Evolutionary conservation across 2,113 vertebrate genomes (phyloP).

Genomic region (Turnix velox): DNA sequence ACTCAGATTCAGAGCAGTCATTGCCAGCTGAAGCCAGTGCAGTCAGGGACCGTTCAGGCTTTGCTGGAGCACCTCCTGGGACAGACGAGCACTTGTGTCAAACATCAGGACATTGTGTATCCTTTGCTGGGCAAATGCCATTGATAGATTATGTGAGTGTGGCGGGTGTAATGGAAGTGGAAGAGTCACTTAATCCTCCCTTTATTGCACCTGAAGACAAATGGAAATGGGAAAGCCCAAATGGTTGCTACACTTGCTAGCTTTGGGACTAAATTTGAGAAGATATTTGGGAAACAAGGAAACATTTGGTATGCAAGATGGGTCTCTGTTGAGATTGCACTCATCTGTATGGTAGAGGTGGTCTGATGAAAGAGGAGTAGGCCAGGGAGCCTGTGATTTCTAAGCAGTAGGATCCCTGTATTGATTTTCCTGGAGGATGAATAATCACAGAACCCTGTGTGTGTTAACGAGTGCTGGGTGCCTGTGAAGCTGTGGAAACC

Average conservation of each 20-base stretch:
- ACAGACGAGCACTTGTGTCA: not conserved
- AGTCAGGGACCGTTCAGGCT: slow-evolving; percentile 26
- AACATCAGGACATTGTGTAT: slow-evolving; percentile 71
- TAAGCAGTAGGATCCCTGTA: not conserved
- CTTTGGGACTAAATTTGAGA: not conserved
- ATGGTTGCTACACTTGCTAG: not conserved
- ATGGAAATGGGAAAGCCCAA: not conserved
- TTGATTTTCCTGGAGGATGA: not conserved
- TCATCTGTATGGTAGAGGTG: not conserved
- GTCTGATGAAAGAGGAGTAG: not conserved
- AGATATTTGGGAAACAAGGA: not conserved
- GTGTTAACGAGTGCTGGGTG: not conserved
- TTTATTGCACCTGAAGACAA: not conserved
- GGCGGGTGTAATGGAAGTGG: not conserved
- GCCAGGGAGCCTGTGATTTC: not conserved
- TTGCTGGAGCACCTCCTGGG: slow-evolving; percentile 56
- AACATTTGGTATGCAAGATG: not conserved
- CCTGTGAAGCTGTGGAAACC: not conserved
- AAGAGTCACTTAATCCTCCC: not conserved
- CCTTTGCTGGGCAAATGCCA: slow-evolving; percentile 49
- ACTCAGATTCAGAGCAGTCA: slow-evolving; percentile 65
- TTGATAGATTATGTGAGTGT: not conserved
- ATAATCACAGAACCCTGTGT: not conserved
- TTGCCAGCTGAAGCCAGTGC: slow-evolving; percentile 26
- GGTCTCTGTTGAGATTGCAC: not conserved